These are phyloP conservation scores for Caranx ignobilis DNA, from an alignment of 2,113 vertebrate species.

Conservation along the genomic window DNA sequence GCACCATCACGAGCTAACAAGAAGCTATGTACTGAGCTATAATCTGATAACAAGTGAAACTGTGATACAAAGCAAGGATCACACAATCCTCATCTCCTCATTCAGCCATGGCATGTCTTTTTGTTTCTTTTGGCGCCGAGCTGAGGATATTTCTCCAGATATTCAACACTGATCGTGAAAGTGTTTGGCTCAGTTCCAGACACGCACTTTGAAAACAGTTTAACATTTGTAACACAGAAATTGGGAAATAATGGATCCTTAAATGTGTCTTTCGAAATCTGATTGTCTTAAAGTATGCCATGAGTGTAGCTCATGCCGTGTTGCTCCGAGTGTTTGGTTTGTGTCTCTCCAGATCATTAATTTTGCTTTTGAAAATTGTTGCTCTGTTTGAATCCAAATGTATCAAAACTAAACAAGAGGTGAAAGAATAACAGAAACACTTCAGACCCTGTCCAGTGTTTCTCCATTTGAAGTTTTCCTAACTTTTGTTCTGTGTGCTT, in stretches of 20 bases:
- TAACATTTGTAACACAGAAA: background rate
- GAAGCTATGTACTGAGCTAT: background rate
- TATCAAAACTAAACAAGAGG: background rate
- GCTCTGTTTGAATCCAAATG: background rate
- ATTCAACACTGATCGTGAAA: background rate
- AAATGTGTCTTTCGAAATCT: background rate
- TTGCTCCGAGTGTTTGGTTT: background rate
- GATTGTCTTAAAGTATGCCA: background rate
- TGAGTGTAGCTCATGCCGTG: background rate
- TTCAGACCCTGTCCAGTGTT: background rate
- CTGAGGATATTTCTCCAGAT: background rate
- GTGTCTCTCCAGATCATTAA: background rate
- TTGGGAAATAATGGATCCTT: background rate
- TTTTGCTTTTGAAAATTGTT: background rate
- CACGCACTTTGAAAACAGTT: background rate
- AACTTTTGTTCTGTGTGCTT: background rate
- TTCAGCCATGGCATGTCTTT: background rate
- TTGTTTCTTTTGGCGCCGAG: background rate
- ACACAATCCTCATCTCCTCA: background rate
- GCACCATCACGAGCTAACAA: no score
- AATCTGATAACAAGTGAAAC: background rate
- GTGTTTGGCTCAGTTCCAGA: background rate
- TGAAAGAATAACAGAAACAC: background rate
- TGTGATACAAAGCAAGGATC: background rate
- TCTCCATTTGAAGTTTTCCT: background rate